phyloP scores from a whole-genome alignment of 2,888 invertebrate genomes.

The Drosophila imparisetae region DNA sequence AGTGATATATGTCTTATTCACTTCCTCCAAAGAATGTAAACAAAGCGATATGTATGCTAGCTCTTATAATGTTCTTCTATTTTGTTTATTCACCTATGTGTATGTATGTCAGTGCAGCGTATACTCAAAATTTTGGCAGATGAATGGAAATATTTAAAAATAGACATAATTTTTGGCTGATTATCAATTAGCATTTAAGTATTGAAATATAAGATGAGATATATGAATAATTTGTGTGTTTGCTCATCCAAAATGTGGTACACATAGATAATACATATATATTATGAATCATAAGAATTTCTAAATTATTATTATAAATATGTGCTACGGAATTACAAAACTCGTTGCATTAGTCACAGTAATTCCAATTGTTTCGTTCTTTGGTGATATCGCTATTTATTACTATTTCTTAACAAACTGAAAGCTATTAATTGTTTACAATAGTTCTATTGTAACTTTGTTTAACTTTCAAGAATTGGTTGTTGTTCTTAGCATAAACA shows the following conservation, averaged over 20 bases:
- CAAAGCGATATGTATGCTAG: slow-evolving; percentile 40
- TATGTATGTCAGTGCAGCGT: slow-evolving; percentile 67
- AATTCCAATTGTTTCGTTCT: neutral
- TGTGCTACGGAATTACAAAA: neutral
- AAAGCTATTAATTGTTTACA: neutral
- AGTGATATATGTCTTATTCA: slow-evolving; percentile 14
- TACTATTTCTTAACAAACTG: neutral
- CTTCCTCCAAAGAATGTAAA: slow-evolving; percentile 60
- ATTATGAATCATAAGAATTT: slow-evolving; percentile 36
- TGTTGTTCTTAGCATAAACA: neutral
- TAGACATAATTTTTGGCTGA: slow-evolving; percentile 57
- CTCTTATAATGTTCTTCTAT: slow-evolving; percentile 53
- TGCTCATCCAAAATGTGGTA: slow-evolving; percentile 6
- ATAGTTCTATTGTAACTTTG: neutral
- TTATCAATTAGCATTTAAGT: slow-evolving; percentile 63
- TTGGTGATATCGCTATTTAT: neutral
- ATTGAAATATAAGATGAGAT: slow-evolving; percentile 67
- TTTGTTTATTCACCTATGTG: slow-evolving; percentile 12
- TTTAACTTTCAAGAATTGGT: neutral
- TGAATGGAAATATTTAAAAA: slow-evolving; percentile 61
- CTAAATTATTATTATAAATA: neutral
- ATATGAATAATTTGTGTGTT: slow-evolving; percentile 32
- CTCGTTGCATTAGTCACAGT: neutral
- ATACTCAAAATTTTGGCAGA: slow-evolving; percentile 50
- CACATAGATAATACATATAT: slow-evolving; percentile 6